Conservation (phyloP, 2,797 vertebrate genomes). For the Spinus olivaceus region DNA sequence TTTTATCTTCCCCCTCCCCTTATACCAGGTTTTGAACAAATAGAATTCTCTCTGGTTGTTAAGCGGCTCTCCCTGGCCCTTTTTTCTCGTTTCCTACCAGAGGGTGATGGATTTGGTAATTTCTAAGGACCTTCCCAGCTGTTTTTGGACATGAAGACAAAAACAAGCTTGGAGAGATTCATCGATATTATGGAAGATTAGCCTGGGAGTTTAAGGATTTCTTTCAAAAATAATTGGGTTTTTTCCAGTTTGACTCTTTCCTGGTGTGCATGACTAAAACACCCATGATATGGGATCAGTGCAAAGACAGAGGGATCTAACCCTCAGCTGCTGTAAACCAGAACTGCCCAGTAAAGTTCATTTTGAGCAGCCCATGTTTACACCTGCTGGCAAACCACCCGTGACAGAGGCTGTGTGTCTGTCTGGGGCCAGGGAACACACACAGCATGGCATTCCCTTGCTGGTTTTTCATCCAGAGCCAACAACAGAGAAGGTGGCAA, state of each 20-base stretch:
- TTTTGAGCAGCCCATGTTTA: background rate
- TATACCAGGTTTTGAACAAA: background rate
- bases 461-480: background rate
- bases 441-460: background rate
- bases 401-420: background rate
- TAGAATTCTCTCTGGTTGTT: slow-evolving; percentile 50
- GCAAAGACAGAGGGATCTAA: background rate
- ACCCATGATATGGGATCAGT: background rate
- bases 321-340: background rate
- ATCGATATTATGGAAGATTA: slow-evolving; percentile 41
- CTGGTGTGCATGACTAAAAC: slow-evolving; percentile 42
- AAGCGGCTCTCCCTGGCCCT: slow-evolving; percentile 3
- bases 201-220: slow-evolving; percentile 29
- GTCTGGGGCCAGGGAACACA: background rate
- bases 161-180: slow-evolving; percentile 28
- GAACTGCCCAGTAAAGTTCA: background rate
- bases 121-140: slow-evolving; percentile 54
- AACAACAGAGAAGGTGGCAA: background rate
- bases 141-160: slow-evolving; percentile 45
- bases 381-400: background rate
- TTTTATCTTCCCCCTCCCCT: background rate
- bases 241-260: slow-evolving; percentile 24
- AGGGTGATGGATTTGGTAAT: slow-evolving; percentile 46
- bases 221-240: background rate
- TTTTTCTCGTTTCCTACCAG: slow-evolving; percentile 27